Evolutionary conservation across 2,888 invertebrate genomes (phyloP), one percentile per base, ranked within the genome.

Genomic region (Drosophila maculinotata): DNA sequence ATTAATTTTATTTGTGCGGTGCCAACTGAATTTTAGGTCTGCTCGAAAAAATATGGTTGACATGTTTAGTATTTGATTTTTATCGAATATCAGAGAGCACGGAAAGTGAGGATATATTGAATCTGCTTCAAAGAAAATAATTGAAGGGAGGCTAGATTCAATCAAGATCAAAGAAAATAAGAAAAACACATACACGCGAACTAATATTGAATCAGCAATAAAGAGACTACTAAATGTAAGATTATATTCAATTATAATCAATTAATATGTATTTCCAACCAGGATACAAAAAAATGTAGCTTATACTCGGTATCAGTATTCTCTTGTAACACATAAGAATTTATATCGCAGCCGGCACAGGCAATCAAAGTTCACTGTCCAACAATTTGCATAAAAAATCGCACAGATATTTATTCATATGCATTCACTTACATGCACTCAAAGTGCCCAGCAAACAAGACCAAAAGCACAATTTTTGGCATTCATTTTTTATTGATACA

Each of bases 341-440:
- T 39, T 28, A 20, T 20, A 38, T 6, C 8, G 41, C 39, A 45
- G 52, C 38, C 58, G 39, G 42, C 23, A 6, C 28, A 12, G n/a
- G 35, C 42, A 56, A 56, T 54, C 65, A 62, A 64, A 53, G 57
- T 58, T 53, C 39, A 15, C 42, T 56, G 64, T 36, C 60, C 71
- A 70, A 44, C 47, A 26, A 69, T 60, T 73, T 67, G 31, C 42
- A 76, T 67, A 63, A 73, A 78, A 78, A 79, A 64, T 56, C 39
- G 57, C 48, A 74, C 70, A 64, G 64, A 73, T 63, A 73, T 81
- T 73, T 86, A 86, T 83, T 79, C 77, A 86, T 79, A 86, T 79
- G 76, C 83, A 83, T 80, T 76, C 65, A 65, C 65, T 79, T 73
- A 66, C 64, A 64, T 69, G 73, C 67, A 79, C 67, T 75, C 66